Evolutionary conservation across 2,113 vertebrate genomes (phyloP).

Genomic region (Spheniscus mendiculus): DNA sequence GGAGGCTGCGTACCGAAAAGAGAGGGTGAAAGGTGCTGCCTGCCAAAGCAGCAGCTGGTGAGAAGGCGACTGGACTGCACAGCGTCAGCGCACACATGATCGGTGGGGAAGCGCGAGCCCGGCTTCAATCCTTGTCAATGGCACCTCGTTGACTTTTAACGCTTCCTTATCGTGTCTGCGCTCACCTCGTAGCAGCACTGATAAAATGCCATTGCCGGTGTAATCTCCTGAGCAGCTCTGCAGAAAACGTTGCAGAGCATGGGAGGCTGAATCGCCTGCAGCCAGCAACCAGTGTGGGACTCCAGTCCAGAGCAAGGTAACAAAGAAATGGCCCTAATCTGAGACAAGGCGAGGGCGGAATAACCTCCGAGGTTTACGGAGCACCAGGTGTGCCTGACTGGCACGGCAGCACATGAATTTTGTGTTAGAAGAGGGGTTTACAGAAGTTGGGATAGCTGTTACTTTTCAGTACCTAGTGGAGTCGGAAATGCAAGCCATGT

Average conservation of each 20-base stretch:
- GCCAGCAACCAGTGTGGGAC: not conserved
- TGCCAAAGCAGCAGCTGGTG: not conserved
- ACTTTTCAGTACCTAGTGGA: not conserved
- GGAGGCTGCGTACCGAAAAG: not conserved
- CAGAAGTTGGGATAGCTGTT: not conserved
- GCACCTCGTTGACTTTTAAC: conserved; percentile 75
- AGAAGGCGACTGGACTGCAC: not conserved
- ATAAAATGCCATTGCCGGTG: conserved; percentile 73
- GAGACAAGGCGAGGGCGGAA: rapidly evolving
- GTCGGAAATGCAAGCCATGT: not conserved
- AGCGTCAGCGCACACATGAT: conserved; percentile 1
- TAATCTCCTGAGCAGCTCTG: conserved; percentile 18
- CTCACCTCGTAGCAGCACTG: conserved; percentile 42
- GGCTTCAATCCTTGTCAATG: conserved; percentile 52
- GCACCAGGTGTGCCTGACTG: not conserved
- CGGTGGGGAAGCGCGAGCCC: not conserved
- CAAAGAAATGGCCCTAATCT: not conserved
- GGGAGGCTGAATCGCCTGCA: not conserved
- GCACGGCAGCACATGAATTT: rapidly evolving
- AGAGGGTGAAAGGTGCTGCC: not conserved
- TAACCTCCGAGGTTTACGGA: rapidly evolving
- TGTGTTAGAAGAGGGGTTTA: not conserved
- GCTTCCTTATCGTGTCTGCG: conserved; percentile 60
- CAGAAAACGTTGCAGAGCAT: not conserved
- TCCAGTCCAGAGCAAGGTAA: not conserved